Evolutionary conservation across 2,113 vertebrate species (phyloP), one percentile per base, ranked within the genome.

Genomic region (Gasterosteus nipponicus): DNA sequence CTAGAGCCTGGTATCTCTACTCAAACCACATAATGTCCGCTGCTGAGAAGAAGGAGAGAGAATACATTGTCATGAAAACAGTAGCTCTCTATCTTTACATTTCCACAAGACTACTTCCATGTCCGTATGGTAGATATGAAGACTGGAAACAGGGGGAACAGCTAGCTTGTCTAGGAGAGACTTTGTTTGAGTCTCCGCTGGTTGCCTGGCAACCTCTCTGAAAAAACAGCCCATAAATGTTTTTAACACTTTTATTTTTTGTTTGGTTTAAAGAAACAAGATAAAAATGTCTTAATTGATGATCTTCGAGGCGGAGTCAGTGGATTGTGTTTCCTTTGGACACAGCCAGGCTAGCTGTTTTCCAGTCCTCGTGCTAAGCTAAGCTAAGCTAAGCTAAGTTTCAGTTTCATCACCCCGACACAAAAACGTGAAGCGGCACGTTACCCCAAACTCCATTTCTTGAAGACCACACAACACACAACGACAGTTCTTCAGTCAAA

Each of bases 1-100:
- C 60, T 75, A 64, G 44, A 60, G 61, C 70, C 62, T 70, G 71
- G 53, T 59, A 57, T 86, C 79, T 78, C 61, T 49, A 73, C 77
- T 75, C 35, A 76, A 62, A 61, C 39, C 31, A 66, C 46, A 73
- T 73, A 16, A 81, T 80, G 76, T 74, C 65, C 78, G 35, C 78
- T 49, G 46, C 42, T 5, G 58, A 51, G 51, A 68, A 73, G 51
- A 8, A 65, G 53, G 11, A 75, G 51, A 77, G 29, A 58, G 39
- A 33, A 73, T 3, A 31, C 59, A 26, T 62, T 65, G 19, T 64
- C 5, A 47, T n/a, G 7, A 75, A 82, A 73, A 49, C 4, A 18
- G 4, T 0, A 33, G 56, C 3, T 8, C 35, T 60, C 19, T 22
- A 51, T 18, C 41, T 49, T 2, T 31, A 29, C 4, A 29, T 26